phyloP scores from a whole-genome alignment of 2,888 invertebrate genomes.

The Aspidiotus rigidus region DNA sequence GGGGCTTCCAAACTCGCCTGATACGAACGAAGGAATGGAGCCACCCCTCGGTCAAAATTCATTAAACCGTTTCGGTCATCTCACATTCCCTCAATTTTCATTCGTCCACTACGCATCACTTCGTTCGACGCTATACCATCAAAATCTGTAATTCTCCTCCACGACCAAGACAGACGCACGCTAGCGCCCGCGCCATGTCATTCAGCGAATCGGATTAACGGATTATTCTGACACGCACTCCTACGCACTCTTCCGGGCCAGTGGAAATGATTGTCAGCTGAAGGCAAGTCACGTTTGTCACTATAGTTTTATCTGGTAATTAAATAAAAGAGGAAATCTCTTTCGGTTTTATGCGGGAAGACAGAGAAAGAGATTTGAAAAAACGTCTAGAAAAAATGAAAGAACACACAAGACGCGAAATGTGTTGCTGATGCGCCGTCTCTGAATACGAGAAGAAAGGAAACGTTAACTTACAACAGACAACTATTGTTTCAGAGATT shows the following conservation, averaged over 20 bases:
- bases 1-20: too few species aligned
- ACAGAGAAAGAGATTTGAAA: background rate
- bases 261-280: background rate
- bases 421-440: background rate
- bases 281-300: constrained; percentile 1
- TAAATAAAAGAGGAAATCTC: background rate
- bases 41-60: too few species aligned
- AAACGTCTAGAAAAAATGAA: background rate
- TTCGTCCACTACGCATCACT: too few species aligned
- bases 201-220: background rate
- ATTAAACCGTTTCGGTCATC: too few species aligned
- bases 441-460: background rate
- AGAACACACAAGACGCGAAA: too few species aligned
- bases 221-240: background rate
- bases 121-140: too few species aligned
- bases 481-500: background rate
- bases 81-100: too few species aligned
- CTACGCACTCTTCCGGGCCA: background rate
- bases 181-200: background rate
- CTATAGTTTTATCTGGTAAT: background rate
- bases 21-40: too few species aligned
- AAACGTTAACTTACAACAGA: background rate
- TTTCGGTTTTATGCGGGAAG: background rate
- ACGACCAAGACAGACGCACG: too few species aligned
- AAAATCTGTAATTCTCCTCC: too few species aligned